Conservation (phyloP, 2,797 vertebrate genomes). For the Urosaurus nigricauda region DNA sequence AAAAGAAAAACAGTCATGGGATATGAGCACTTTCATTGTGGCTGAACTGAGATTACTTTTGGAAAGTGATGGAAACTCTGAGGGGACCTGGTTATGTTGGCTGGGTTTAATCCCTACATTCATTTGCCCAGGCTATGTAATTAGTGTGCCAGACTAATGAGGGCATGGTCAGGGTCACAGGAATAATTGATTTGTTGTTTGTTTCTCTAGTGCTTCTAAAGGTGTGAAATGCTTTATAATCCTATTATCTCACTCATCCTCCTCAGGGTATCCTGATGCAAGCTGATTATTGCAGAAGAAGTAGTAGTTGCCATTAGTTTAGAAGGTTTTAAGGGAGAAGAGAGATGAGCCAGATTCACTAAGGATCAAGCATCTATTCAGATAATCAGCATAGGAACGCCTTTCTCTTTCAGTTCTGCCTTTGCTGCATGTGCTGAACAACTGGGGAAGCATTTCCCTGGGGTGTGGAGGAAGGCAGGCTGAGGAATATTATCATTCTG, state of each 20-base stretch:
- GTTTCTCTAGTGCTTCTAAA: not conserved
- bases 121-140: not conserved
- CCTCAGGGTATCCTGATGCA: not conserved
- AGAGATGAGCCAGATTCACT: not conserved
- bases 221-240: slow-evolving; percentile 7
- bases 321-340: not conserved
- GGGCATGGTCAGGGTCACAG: accelerated
- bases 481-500: not conserved
- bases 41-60: slow-evolving; percentile 24
- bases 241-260: not conserved
- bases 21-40: not conserved
- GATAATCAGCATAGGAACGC: not conserved
- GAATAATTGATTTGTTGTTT: not conserved
- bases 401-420: not conserved
- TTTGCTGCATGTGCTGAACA: not conserved
- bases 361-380: not conserved
- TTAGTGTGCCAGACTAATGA: not conserved
- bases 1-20: slow-evolving; percentile 18
- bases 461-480: not conserved
- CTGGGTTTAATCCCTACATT: slow-evolving; percentile 14
- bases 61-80: not conserved
- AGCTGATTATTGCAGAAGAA: not conserved
- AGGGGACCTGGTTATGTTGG: not conserved
- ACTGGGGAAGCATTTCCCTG: not conserved
- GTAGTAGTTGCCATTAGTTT: not conserved